Base-by-base conservation (phyloP, 2,113 vertebrate genomes). In the Thomomys bottae region DNA sequence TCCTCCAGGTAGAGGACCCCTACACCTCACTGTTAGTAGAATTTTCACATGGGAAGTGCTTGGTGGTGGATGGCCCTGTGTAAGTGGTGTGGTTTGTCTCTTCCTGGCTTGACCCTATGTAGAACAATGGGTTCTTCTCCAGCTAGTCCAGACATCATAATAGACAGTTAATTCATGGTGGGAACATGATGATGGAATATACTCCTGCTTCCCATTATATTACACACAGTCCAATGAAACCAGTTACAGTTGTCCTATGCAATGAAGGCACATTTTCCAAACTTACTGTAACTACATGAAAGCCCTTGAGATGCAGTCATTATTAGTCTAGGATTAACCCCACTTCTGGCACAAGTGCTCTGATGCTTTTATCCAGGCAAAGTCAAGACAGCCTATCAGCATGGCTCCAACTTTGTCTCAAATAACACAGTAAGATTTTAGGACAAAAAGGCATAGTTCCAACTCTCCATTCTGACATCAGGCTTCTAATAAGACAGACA, bases 211-310 rank as follows among this genome's bases (percentile, higher is more conserved):
- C 24, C 70, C 28, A 72, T 78, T 21, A 78, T 36, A 72, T 75
- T 83, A 49, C 26, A 88, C 75, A 78, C 40, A 67, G 34, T 42
- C 64, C 75, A 91, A 71, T 49, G 78, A 90, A 88, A 78, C 91
- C 75, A 67, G 79, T 82, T 77, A 38, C n/a, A 95, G 6, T 79
- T 61, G 26, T 38, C 86, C 88, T 85, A 30, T 59, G 89, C 81
- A 72, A 73, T 54, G 75, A 86, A 90, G 26, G 79, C 68, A 17
- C 86, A 12, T n/a, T 28, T 70, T 73, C 38, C 71, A 92, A 71
- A 94, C 88, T 89, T 96, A 88, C 71, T 73, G 8, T 66, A 88
- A 68, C 49, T 66, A 49, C 68, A 8, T 86, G 28, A 89, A 70
- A 80, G 40, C 42, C 63, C 64, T 23, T 6, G 23, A 93, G 77